phyloP scores from a whole-genome alignment of 35 echinoderm and acorn worm species.

The Chiridota heheva region DNA sequence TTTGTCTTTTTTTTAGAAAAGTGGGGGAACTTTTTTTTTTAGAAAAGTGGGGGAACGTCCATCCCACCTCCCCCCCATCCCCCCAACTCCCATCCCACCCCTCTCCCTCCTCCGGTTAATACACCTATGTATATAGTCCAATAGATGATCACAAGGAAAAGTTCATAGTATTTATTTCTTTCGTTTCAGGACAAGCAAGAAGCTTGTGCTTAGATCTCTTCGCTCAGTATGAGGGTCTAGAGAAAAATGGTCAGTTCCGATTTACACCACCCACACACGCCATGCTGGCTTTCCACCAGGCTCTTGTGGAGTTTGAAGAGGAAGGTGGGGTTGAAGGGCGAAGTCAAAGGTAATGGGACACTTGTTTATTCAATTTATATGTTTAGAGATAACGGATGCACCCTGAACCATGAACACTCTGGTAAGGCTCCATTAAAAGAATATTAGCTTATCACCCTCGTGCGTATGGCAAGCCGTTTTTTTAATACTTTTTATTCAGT shows the following conservation, averaged over 20 bases:
- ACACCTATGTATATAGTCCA: background rate
- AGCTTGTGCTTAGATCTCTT: conserved; percentile 71
- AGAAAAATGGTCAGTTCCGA: conserved; percentile 69
- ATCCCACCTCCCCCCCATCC: background rate
- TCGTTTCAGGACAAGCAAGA: conserved; percentile 55
- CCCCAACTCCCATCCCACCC: background rate
- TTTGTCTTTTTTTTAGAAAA: no score
- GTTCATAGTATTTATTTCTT: background rate
- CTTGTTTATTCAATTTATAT: background rate
- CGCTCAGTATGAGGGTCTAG: conserved; percentile 65
- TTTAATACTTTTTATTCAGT: no score
- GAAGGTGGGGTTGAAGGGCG: conserved; percentile 70
- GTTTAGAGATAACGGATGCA: background rate
- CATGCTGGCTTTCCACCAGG: conserved; percentile 81
- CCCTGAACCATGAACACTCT: no score
- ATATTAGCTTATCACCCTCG: no score
- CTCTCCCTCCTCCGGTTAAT: background rate
- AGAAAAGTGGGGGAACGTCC: background rate
- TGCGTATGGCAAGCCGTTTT: no score
- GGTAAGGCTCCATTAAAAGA: no score
- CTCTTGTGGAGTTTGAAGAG: conserved; percentile 55
- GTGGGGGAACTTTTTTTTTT: background rate
- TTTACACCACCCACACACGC: conserved; percentile 89
- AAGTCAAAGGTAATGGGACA: conserved; percentile 51
- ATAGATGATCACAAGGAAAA: background rate